Conservation (phyloP, 2,888 invertebrate species). For the Oasisia sp. region DNA sequence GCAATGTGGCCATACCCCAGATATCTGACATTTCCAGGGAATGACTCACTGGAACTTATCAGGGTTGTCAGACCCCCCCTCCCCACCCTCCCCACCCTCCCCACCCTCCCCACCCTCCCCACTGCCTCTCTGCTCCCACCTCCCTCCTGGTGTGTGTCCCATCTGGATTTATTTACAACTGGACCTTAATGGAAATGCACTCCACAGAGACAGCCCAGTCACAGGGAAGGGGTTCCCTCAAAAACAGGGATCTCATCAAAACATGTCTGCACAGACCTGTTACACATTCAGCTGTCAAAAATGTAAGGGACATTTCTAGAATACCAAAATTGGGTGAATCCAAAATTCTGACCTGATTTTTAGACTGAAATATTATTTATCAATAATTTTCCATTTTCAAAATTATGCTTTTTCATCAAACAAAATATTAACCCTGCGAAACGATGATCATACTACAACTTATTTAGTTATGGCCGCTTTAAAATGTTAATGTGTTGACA, state of each 20-base stretch:
- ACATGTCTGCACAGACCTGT: background rate
- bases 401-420: too few relatives aligned
- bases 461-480: too few relatives aligned
- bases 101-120: background rate
- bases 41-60: background rate
- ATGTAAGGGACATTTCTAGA: too few relatives aligned
- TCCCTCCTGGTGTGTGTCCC: background rate
- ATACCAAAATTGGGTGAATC: too few relatives aligned
- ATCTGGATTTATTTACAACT: background rate
- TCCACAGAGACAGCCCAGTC: background rate
- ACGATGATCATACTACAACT: too few relatives aligned
- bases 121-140: background rate
- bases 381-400: too few relatives aligned
- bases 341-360: too few relatives aligned
- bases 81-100: background rate
- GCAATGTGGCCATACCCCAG: too few relatives aligned
- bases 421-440: too few relatives aligned
- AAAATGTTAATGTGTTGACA: too few relatives aligned
- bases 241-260: background rate
- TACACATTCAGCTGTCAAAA: background rate
- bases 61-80: background rate
- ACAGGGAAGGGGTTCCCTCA: background rate
- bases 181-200: slow-evolving; percentile 4
- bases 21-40: background rate
- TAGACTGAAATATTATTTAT: too few relatives aligned